Base-by-base conservation (phyloP, 2,888 invertebrate genomes). In the Dimorphilus gyrociliatus region DNA sequence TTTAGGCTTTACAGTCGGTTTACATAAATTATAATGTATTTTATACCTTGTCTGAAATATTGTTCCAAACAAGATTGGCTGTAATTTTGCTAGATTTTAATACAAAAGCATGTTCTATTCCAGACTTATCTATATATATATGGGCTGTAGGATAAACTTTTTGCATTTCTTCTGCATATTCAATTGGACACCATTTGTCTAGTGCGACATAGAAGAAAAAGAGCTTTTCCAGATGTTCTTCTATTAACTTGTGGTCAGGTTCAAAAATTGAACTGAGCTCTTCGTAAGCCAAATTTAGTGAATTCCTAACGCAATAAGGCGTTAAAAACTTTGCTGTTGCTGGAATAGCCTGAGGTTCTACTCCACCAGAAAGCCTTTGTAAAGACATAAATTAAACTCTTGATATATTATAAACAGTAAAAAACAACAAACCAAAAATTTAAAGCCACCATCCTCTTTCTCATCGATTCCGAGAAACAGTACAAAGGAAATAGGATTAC, bases 171-270 rank as follows among this genome's bases (percentile, higher is more conserved):
- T 74, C 63, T 51, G 72, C 80, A 51, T 76, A 81, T 23, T 65
- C 59, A 1, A 72, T 46, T 0, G 88, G 88, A 29, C 75, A 77
- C 90, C 90, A 92, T 5, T 72, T 71, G 61, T 92, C 90, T 3
- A 53, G 68, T 3, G 67, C 63, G 7, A 81, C 78, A 57, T 84
- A 90, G 53, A 81, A 78, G 27, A 86, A 71, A 53, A 75, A 76
- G 2, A 85, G 62, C 46, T 73, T 72, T 10, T 71, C 55, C n/a
- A 68, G 45, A 53, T 76, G 66, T 16, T 64, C 56, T 13, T 63
- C 51, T 25, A 86, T 64, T 25, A 71, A 59, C 4, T 71, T 67
- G 32, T 63, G 60, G 46, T 86, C 78, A 21, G 81, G 59, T 23
- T 72, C 68, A 24, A 57, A 67, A 0, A 90, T 78, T 18, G 53